These are phyloP conservation scores for Biston stratarius DNA, from an alignment of 2,888 invertebrate species.

Conservation along the genomic window DNA sequence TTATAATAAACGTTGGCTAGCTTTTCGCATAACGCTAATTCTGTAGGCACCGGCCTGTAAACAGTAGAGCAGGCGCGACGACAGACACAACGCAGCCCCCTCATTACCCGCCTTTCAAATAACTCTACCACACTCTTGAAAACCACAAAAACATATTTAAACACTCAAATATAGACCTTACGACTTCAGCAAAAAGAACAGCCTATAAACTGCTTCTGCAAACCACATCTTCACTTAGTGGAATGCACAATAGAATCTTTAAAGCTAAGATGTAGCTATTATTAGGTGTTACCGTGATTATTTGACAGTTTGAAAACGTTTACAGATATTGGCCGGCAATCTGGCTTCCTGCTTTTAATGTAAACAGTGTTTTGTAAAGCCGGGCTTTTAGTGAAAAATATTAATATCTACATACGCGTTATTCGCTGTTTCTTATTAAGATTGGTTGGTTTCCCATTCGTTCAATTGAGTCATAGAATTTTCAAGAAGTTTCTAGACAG, in stretches of 20 bases:
- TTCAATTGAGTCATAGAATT: conserved; percentile 41
- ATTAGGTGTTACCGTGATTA: conserved; percentile 84
- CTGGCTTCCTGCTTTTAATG: conserved; percentile 82
- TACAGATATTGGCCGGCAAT: conserved; percentile 84
- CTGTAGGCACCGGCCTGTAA: conserved; percentile 66
- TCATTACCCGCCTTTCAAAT: conserved; percentile 78
- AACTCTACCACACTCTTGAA: conserved; percentile 67
- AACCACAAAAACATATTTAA: conserved; percentile 66
- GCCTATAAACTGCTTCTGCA: conserved; percentile 34
- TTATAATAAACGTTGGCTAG: conserved; percentile 59
- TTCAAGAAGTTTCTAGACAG: conserved; percentile 17
- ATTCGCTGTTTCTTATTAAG: conserved; percentile 65
- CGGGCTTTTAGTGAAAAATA: conserved; percentile 65
- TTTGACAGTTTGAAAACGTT: conserved; percentile 87
- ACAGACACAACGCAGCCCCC: conserved; percentile 75
- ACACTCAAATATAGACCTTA: conserved; percentile 57
- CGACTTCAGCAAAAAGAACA: conserved; percentile 29
- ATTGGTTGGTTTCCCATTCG: conserved; percentile 48
- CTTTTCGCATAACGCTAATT: conserved; percentile 67
- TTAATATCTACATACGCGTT: conserved; percentile 64
- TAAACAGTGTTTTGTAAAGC: conserved; percentile 76
- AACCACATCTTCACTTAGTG: conserved; percentile 60
- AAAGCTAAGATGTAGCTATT: conserved; percentile 79
- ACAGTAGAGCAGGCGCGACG: conserved; percentile 71
- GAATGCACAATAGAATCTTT: conserved; percentile 77